Conservation (phyloP, 2,797 vertebrate genomes). For the Chaunax sp. region DNA sequence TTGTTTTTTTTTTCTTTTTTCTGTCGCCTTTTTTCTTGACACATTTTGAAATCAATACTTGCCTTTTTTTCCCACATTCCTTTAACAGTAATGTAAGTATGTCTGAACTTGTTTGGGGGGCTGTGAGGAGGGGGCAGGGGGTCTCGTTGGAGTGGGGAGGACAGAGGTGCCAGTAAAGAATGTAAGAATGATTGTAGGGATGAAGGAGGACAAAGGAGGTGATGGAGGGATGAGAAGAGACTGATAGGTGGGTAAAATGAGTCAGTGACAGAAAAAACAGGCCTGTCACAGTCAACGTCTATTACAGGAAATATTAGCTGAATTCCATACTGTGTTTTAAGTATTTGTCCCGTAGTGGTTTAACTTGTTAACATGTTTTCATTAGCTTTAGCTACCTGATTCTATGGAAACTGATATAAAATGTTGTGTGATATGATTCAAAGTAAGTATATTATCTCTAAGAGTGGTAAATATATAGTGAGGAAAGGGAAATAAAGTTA, state of each 20-base stretch:
- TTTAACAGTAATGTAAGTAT: conserved; percentile 39
- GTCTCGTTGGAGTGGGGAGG: not conserved
- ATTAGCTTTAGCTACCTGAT: too few species aligned
- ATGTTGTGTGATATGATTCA: too few species aligned
- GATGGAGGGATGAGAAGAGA: not conserved
- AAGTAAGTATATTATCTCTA: too few species aligned
- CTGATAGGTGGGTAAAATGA: conserved; percentile 11
- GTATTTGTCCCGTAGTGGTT: too few species aligned
- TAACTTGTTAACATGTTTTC: too few species aligned
- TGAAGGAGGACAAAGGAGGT: not conserved
- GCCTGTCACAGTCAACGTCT: not conserved
- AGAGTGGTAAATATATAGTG: too few species aligned
- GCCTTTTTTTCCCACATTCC: conserved; percentile 57
- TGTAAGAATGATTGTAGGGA: conserved; percentile 8
- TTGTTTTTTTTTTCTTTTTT: conserved; percentile 11
- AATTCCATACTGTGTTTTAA: too few species aligned
- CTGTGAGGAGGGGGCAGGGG: conserved; percentile 11
- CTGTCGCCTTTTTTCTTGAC: too few species aligned
- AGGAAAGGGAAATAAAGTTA: too few species aligned
- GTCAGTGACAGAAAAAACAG: conserved; percentile 14
- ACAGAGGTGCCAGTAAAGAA: conserved; percentile 23
- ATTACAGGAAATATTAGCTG: too few species aligned
- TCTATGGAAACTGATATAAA: too few species aligned
- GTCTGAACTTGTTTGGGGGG: conserved; percentile 57
- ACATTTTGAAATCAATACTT: conserved; percentile 43